phyloP scores from a whole-genome alignment of 2,888 invertebrate species.

The Mythimna impura region DNA sequence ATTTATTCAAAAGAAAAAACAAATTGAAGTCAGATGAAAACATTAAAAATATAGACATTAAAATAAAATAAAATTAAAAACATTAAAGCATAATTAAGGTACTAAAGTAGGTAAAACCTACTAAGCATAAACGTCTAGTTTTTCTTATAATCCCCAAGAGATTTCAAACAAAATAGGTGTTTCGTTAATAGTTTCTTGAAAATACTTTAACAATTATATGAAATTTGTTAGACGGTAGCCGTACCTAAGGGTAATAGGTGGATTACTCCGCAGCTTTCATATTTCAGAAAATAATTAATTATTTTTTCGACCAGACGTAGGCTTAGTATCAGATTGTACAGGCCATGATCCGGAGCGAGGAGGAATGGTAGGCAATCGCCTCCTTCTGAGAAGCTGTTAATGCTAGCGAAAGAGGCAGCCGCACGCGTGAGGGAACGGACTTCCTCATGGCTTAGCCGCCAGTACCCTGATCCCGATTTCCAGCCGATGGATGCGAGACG shows the following conservation, averaged over 20 bases:
- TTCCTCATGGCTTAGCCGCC: too few relatives aligned
- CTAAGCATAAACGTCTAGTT: neutral
- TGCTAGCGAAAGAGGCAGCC: too few relatives aligned
- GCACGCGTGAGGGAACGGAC: too few relatives aligned
- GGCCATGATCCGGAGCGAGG: too few relatives aligned
- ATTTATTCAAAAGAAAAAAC: too few relatives aligned
- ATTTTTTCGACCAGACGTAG: slow-evolving; percentile 12
- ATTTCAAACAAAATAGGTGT: slow-evolving; percentile 6
- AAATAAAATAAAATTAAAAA: too few relatives aligned
- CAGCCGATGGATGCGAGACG: too few relatives aligned
- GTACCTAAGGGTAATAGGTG: neutral
- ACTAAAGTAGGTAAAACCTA: slow-evolving; percentile 7
- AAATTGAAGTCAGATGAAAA: too few relatives aligned
- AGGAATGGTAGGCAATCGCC: too few relatives aligned
- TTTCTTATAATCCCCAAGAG: slow-evolving; percentile 22
- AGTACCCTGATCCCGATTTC: too few relatives aligned
- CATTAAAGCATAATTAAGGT: slow-evolving; percentile 18
- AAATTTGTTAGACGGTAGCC: slow-evolving; percentile 6
- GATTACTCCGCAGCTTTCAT: slow-evolving; percentile 1
- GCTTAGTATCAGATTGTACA: neutral
- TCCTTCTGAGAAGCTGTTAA: too few relatives aligned
- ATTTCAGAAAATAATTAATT: slow-evolving; percentile 23
- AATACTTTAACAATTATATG: slow-evolving; percentile 6
- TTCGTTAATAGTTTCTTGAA: slow-evolving; percentile 24
- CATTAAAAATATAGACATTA: too few relatives aligned